phyloP scores from a whole-genome alignment of 1,140 invertebrate genomes.

The Trachelipus rathkii region DNA sequence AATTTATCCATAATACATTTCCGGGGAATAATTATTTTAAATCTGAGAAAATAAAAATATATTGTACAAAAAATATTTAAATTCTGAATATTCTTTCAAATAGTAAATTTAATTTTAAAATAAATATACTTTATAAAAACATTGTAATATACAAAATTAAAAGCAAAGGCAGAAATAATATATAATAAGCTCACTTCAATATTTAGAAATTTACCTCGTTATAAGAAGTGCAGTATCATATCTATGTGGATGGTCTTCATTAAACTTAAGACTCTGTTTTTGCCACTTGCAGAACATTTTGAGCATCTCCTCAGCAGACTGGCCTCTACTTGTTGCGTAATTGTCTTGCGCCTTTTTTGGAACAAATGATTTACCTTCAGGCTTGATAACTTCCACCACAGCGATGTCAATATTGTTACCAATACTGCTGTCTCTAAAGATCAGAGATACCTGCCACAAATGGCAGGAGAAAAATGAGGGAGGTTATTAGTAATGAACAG shows the following conservation, averaged over 20 bases:
- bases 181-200: too few species aligned
- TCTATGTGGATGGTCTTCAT: constrained; percentile 55
- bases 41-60: too few species aligned
- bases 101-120: too few species aligned
- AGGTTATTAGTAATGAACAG: constrained; percentile 1
- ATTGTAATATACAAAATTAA: too few species aligned
- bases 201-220: constrained; percentile 58
- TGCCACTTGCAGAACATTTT: constrained; percentile 70
- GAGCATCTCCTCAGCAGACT: constrained; percentile 62
- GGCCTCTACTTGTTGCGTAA: constrained; percentile 48
- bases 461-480: not conserved
- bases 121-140: too few species aligned
- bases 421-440: constrained; percentile 74
- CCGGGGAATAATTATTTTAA: too few species aligned
- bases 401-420: constrained; percentile 74
- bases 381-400: constrained; percentile 55
- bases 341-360: constrained; percentile 34
- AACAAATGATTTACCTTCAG: constrained; percentile 30
- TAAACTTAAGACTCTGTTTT: constrained; percentile 55
- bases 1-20: too few species aligned
- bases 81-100: too few species aligned
- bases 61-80: too few species aligned
- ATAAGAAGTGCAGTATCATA: constrained; percentile 71
- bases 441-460: constrained; percentile 60
- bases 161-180: too few species aligned